Evolutionary conservation across 2,888 invertebrate species (phyloP).

Genomic region (Sarcophaga variegata): DNA sequence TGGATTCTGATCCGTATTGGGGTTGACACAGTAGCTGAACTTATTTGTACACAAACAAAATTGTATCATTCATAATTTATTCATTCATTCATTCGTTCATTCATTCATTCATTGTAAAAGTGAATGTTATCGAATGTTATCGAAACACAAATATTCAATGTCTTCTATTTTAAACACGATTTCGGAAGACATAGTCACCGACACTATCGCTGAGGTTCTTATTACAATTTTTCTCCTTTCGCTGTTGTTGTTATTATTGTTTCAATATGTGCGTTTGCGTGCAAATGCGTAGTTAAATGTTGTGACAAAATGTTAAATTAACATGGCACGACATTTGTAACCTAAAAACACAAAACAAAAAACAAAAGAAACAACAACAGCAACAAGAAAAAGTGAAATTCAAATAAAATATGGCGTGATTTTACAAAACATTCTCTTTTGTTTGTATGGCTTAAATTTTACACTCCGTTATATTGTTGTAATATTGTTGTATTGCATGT

Average conservation of each 20-base stretch:
- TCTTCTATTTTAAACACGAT: constrained; percentile 34
- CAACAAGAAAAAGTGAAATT: constrained; percentile 47
- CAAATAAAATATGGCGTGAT: constrained; percentile 65
- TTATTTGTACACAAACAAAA: too few relatives aligned
- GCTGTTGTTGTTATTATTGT: constrained; percentile 6
- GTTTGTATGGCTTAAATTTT: constrained; percentile 12
- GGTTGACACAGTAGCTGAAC: too few relatives aligned
- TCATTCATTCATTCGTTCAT: too few relatives aligned
- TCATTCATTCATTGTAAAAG: too few relatives aligned
- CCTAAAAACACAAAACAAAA: constrained; percentile 60
- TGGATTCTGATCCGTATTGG: too few relatives aligned
- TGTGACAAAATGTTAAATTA: constrained; percentile 73
- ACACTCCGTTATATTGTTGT: constrained; percentile 52
- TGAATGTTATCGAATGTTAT: too few relatives aligned
- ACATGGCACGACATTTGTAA: constrained; percentile 72
- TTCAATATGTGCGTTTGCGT: constrained; percentile 66
- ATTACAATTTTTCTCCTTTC: constrained; percentile 5
- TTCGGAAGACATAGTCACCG: constrained; percentile 17
- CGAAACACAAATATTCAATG: too few relatives aligned
- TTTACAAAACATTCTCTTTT: constrained; percentile 55
- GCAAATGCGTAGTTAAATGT: constrained; percentile 73
- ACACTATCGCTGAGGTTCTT: neutral
- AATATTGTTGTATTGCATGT: neutral
- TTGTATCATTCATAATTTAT: too few relatives aligned
- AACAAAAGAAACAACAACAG: constrained; percentile 43